Conservation (phyloP, 1,140 invertebrate genomes). For the Acromyrmex heyeri region DNA sequence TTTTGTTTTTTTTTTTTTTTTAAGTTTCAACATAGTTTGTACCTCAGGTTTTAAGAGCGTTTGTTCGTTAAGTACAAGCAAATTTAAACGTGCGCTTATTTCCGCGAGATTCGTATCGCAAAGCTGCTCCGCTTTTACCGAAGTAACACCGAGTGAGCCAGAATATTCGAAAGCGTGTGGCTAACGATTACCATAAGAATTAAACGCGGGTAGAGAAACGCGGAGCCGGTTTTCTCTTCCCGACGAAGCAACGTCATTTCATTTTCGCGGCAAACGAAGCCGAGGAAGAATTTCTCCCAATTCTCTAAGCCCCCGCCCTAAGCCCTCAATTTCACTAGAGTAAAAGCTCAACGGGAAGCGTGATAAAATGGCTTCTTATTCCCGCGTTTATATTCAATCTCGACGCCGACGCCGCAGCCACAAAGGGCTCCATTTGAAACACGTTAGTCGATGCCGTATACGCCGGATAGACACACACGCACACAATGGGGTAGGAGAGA, state of each 20-base stretch:
- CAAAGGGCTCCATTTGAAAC: conserved; percentile 84
- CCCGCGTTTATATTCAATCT: conserved; percentile 86
- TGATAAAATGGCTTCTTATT: conserved; percentile 86
- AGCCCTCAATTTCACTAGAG: conserved; percentile 85
- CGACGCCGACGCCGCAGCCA: conserved; percentile 75
- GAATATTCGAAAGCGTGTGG: conserved; percentile 67
- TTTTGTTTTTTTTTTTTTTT: not conserved
- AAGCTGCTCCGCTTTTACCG: conserved; percentile 15
- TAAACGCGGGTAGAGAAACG: conserved; percentile 57
- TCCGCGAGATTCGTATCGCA: conserved; percentile 6
- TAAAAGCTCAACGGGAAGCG: conserved; percentile 82
- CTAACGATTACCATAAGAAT: conserved; percentile 71
- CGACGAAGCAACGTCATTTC: conserved; percentile 58
- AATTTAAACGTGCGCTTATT: conserved; percentile 45
- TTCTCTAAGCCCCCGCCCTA: conserved; percentile 74
- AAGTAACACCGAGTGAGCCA: conserved; percentile 13
- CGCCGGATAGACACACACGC: conserved; percentile 55
- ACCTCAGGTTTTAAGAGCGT: not conserved
- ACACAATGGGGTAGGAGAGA: conserved; percentile 54
- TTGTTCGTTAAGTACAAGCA: conserved; percentile 14
- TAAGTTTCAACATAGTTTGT: not conserved
- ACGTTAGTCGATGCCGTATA: conserved; percentile 81
- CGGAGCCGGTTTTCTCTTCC: conserved; percentile 24
- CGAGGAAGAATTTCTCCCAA: conserved; percentile 67
- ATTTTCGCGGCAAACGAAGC: conserved; percentile 68